phyloP scores from a whole-genome alignment of 2,113 vertebrate genomes.

The Xerus inauris region DNA sequence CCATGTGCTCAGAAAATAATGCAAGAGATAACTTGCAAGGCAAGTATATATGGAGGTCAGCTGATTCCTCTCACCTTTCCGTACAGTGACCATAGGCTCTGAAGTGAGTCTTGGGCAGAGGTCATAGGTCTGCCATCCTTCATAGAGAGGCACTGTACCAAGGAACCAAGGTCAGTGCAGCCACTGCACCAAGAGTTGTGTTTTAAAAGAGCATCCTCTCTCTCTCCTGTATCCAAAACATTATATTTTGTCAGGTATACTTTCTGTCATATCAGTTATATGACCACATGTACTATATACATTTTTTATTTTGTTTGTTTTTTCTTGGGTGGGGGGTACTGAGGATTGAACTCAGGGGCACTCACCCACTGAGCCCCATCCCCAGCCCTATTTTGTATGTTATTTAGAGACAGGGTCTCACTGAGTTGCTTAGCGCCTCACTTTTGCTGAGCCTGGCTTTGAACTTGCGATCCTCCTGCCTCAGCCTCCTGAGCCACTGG shows the following conservation, averaged over 20 bases:
- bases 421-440: too few species aligned
- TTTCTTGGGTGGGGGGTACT: too few species aligned
- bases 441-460: too few species aligned
- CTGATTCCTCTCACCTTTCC: background rate
- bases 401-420: too few species aligned
- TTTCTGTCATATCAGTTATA: background rate
- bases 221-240: background rate
- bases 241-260: background rate
- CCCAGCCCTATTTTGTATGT: too few species aligned
- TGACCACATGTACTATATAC: too few species aligned
- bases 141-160: background rate
- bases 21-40: too few species aligned
- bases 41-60: background rate
- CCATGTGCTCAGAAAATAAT: background rate
- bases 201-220: background rate
- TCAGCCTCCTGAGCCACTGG: too few species aligned
- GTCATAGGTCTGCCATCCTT: background rate
- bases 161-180: background rate
- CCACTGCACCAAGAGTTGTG: accelerated
- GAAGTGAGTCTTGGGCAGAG: background rate
- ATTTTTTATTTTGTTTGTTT: too few species aligned
- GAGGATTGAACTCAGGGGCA: too few species aligned
- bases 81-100: background rate
- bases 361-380: too few species aligned
- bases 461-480: too few species aligned